These are phyloP conservation scores for Prochilodus magdalenae DNA, from an alignment of 2,113 vertebrate species.

Conservation along the genomic window DNA sequence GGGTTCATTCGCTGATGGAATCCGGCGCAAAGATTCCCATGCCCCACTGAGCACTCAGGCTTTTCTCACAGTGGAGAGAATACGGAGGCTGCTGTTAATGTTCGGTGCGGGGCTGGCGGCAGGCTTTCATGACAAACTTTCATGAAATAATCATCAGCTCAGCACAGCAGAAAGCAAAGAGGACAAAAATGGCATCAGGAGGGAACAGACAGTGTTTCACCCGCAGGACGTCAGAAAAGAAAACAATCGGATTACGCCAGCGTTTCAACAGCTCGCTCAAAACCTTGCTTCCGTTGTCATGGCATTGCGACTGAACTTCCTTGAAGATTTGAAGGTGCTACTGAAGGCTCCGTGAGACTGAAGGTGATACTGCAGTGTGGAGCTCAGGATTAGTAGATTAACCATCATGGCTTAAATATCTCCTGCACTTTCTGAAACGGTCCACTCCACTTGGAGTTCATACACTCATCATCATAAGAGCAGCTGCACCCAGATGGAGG, in stretches of 20 bases:
- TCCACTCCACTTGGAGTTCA: too few relatives aligned
- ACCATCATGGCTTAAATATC: too few relatives aligned
- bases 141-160: conserved; percentile 26
- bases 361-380: too few relatives aligned
- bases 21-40: not conserved
- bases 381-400: too few relatives aligned
- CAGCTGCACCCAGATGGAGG: too few relatives aligned
- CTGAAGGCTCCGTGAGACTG: too few relatives aligned
- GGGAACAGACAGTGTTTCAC: not conserved
- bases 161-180: not conserved
- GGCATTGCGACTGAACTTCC: too few relatives aligned
- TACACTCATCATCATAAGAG: too few relatives aligned
- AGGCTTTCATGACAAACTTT: conserved; percentile 32
- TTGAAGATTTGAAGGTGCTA: too few relatives aligned
- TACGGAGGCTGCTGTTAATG: conserved; percentile 13
- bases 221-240: not conserved
- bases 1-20: not conserved
- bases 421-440: too few relatives aligned
- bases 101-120: not conserved
- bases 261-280: not conserved
- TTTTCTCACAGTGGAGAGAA: not conserved
- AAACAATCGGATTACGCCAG: not conserved
- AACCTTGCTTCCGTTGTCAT: not conserved
- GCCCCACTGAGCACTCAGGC: not conserved
- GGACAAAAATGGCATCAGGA: not conserved